Conservation (phyloP, 37 sponge, comb jelly and placozoan species). For the Haliclona indistincta region DNA sequence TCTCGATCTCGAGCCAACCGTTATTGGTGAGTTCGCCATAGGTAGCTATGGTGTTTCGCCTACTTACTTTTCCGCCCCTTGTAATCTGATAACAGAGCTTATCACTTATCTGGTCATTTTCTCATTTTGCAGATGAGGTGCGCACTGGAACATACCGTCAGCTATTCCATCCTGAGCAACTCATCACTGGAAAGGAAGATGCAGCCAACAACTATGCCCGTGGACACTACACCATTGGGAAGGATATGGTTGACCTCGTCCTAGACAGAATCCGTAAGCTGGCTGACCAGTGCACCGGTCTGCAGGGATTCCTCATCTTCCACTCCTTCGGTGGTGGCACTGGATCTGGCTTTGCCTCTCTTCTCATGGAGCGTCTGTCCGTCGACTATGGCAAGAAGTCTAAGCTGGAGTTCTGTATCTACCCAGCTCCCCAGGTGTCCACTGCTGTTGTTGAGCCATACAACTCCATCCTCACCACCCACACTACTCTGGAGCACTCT, state of each 20-base stretch:
- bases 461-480: constrained; percentile 88
- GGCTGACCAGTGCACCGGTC: constrained; percentile 91
- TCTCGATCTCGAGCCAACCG: constrained; percentile 98
- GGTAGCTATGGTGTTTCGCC: too few relatives aligned
- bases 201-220: constrained; percentile 95
- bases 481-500: constrained; percentile 85
- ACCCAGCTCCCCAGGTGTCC: constrained; percentile 92
- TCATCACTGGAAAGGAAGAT: constrained; percentile 90
- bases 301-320: constrained; percentile 92
- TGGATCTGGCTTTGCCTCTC: constrained; percentile 92
- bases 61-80: too few relatives aligned
- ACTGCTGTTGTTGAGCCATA: constrained; percentile 98
- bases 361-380: constrained; percentile 90
- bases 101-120: too few relatives aligned
- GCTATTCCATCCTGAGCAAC: constrained; percentile 91
- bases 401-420: constrained; percentile 90
- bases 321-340: constrained; percentile 96
- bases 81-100: too few relatives aligned
- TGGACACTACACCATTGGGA: constrained; percentile 90
- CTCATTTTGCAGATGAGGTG: constrained; percentile 82
- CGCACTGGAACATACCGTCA: constrained; percentile 84
- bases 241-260: constrained; percentile 69
- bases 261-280: constrained; percentile 83
- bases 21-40: constrained; percentile 91
- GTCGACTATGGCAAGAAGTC: constrained; percentile 94